Conservation (phyloP, 2,888 invertebrate species). For the Pocota personata region DNA sequence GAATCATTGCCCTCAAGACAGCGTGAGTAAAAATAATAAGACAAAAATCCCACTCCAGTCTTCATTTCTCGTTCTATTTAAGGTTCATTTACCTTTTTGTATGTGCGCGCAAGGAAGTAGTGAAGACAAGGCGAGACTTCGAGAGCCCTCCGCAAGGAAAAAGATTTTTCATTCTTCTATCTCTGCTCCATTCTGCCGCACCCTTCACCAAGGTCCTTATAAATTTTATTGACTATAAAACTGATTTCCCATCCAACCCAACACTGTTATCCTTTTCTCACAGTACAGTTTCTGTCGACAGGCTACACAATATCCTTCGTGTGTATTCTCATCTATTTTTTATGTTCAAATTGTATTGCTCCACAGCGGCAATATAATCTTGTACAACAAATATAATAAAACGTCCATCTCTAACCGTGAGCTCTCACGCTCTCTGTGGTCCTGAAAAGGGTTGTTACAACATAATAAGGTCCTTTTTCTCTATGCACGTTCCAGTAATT, state of each 20-base stretch:
- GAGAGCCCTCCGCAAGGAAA: slow-evolving; percentile 30
- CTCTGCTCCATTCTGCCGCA: neutral
- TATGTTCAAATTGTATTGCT: slow-evolving; percentile 24
- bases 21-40: slow-evolving; percentile 32
- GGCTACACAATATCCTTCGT: neutral
- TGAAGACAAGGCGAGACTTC: neutral
- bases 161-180: slow-evolving; percentile 14
- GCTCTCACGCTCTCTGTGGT: neutral
- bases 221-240: slow-evolving; percentile 22
- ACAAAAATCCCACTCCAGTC: neutral
- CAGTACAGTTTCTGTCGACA: neutral
- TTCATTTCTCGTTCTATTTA: slow-evolving; percentile 44
- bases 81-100: slow-evolving; percentile 62
- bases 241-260: neutral
- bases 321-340: neutral
- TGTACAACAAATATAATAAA: slow-evolving; percentile 61
- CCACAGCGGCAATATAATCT: slow-evolving; percentile 47
- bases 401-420: slow-evolving; percentile 25
- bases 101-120: neutral
- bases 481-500: slow-evolving; percentile 56
- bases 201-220: slow-evolving; percentile 35
- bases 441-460: slow-evolving; percentile 53
- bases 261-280: neutral
- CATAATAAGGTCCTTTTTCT: slow-evolving; percentile 41
- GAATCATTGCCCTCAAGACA: neutral